Base-by-base conservation (phyloP, 1,140 invertebrate species). In the Atta texana region DNA sequence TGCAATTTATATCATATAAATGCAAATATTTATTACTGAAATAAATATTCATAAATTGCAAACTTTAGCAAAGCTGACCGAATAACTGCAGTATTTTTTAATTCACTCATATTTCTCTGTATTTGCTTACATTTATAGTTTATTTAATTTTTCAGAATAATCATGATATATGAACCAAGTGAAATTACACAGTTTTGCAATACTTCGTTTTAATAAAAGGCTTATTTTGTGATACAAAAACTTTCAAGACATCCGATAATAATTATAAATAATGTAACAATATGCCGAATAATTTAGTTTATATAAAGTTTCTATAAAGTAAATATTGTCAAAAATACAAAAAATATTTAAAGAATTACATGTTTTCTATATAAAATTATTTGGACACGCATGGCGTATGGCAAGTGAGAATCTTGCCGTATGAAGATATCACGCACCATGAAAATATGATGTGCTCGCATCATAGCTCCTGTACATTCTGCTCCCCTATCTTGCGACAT, bases 401-500 rank as follows among this genome's bases (percentile, higher is more conserved):
- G 71, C 24, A n/a, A 31, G 16, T 71, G 28, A 57, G 71, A n/a
- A 31, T 82, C 84, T 76, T 82, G 71, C 63, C 59, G 78, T 64
- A 72, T 66, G 55, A 21, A 85, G 78, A 88, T 90, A 81, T 71
- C 72, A 90, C 59, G 74, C 87, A 81, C 75, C 63, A 90, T 90
- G 91, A 90, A 90, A 92, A 91, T 92, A 92, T 92, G 90, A 91
- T 75, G 66, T 69, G 69, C 66, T 80, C n/a, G 78, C 74, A 51
- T 68, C 85, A 92, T 92, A 92, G 74, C 93, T 94, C 92, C 87
- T 94, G 85, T 71, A 14, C 51, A 88, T 94, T 80, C 91, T 94
- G 87, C 91, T 93, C 88, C 88, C 93, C 93, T 94, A 93, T 92
- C 92, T 94, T 93, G 78, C 85, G 66, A 90, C 85, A 87, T 93